Evolutionary conservation across 2,888 invertebrate genomes (phyloP).

Genomic region (Seira sanloemensis): DNA sequence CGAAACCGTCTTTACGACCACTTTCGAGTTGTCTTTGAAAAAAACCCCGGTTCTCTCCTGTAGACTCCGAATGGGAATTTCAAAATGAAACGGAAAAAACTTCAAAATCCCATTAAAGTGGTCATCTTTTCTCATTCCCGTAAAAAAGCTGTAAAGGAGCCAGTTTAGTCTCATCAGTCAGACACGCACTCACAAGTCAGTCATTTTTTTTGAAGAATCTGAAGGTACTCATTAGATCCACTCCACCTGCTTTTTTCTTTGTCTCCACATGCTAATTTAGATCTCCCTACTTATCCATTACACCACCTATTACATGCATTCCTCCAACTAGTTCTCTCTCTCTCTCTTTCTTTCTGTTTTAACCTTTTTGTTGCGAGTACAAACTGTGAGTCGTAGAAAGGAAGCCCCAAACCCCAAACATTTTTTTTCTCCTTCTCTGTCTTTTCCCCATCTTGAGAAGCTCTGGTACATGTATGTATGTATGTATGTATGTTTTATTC

Average conservation of each 20-base stretch:
- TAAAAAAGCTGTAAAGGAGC: conserved; percentile 53
- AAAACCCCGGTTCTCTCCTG: background rate
- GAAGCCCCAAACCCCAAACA: no score
- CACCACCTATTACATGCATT: conserved; percentile 68
- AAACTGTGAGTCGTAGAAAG: no score
- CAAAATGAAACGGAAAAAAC: background rate
- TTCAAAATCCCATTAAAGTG: background rate
- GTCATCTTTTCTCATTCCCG: background rate
- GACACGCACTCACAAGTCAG: conserved; percentile 68
- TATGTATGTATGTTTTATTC: no score
- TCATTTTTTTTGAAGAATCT: conserved; percentile 60
- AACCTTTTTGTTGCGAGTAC: background rate
- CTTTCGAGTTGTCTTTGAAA: background rate
- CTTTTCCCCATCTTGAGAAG: no score
- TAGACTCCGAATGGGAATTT: background rate
- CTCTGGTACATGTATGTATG: no score
- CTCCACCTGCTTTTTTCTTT: conserved; percentile 68
- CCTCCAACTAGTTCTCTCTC: conserved; percentile 61
- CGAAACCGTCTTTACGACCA: background rate
- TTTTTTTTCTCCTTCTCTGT: background rate
- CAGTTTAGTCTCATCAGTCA: conserved; percentile 62
- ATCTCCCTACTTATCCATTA: conserved; percentile 68
- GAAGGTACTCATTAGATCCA: conserved; percentile 69
- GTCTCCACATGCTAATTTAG: conserved; percentile 69
- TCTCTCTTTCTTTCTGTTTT: background rate